Base-by-base conservation (phyloP, 2,797 vertebrate species). In the Arctocebus calabarensis region DNA sequence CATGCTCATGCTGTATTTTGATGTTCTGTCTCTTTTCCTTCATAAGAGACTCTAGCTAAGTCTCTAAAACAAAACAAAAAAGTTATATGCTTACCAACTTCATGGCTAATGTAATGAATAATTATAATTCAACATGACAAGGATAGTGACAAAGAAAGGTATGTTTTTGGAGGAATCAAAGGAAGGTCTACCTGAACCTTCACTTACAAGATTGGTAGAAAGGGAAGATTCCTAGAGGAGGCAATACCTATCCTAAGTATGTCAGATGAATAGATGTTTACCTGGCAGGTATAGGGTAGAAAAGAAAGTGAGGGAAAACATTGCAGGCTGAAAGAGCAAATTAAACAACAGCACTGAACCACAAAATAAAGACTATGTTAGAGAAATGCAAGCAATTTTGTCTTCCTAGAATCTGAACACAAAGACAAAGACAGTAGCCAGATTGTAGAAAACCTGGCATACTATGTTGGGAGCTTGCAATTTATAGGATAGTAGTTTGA, bases 31-130 rank as follows among this genome's bases (percentile, higher is more conserved):
- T 16, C 34, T 90, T 74, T 19, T 89, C 4, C 25, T 10, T 23
- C 19, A 84, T 70, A 85, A 94, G 48, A 95, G 71, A 22, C 27
- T 94, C 12, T 48, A 62, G 23, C 45, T 81, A 91, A 71, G 62
- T 83, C 94, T 91, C 59, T 45, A 88, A 92, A 96, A 77, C 29
- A 82, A 68, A 93, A 79, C 25, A 62, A 83, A 70, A 32, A 77
- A 43, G 12, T 81, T 22, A 0, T 81, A 3, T 71, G 61, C 83
- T 88, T 90, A 90, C 70, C 64, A 70, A 68, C 37, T 57, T 91
- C 45, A 57, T 91, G 45, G 61, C 84, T 78, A 19, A 92, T 95
- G 74, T 59, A 45, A 82, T 71, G 62, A 84, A 79, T 91, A 73
- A 75, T 94, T 96, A 82, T 70, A 94, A 83, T 84, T 86, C 40